Base-by-base conservation (phyloP, 2,888 invertebrate genomes). In the Apodemia zela region DNA sequence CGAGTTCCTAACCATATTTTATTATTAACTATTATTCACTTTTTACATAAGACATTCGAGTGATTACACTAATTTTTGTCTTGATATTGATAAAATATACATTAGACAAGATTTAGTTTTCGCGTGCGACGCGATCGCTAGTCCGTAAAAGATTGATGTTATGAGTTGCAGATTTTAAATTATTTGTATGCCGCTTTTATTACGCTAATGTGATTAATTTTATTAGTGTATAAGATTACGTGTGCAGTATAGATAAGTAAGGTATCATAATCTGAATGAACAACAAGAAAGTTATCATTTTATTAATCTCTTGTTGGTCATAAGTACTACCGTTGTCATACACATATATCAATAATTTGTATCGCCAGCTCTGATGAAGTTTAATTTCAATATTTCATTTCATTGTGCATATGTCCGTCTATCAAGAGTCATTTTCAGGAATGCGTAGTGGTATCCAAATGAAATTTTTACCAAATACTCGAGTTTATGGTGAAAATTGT, bases 1-100 rank as follows among this genome's bases (percentile, higher is more conserved):
- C 71, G 73, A 77, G 45, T 68, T 67, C 65, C 72, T 74, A 77
- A 78, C 83, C 72, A 64, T 73, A 65, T 63, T 63, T 63, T 45
- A 61, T 59, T 33, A 11, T 57, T 62, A 58, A 21, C 13, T 25
- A 8, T 21, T 21, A 21, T 21, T 21, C 11, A 18, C 17, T 3
- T 21, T 3, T 38, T 13, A 38, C 13, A 33, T 38, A 45, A n/a
- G n/a, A n/a, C 45, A n/a, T 47, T 17, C 17, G 47, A 17, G 8
- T 47, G 17, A 47, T 47, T n/a, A 17, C 8, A 2, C 42, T 15
- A 42, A 15, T 42, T 47, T 25, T 57, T n/a, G 29, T 29, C 13
- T 29, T 29, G 15, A n/a, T 29, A 15, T 29, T 25, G 21, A 57
- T 29, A 57, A 57, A 29, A 29, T 57, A 57, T n/a, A 57, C 57